These are phyloP conservation scores for Lepidostoma basale DNA, from an alignment of 1,140 invertebrate genomes.

Conservation along the genomic window DNA sequence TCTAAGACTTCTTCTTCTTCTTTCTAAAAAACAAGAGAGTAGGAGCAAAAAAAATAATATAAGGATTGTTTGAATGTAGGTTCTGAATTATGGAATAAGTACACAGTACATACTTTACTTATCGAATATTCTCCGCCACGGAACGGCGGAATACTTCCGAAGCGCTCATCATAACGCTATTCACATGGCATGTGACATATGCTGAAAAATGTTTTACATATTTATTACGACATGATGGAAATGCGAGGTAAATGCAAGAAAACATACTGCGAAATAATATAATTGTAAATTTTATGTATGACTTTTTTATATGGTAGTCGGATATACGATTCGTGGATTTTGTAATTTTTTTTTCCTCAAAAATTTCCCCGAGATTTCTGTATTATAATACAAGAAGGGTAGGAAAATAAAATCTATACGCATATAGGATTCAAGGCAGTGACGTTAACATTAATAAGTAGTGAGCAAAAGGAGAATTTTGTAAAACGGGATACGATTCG, in stretches of 20 bases:
- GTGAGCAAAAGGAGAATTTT: not conserved
- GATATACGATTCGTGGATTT: no score
- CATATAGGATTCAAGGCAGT: not conserved
- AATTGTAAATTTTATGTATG: constrained; percentile 22
- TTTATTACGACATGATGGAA: constrained; percentile 10
- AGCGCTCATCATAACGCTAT: not conserved
- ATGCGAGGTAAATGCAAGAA: constrained; percentile 3
- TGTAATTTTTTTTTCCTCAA: not conserved
- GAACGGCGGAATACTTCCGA: no score
- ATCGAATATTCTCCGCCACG: no score
- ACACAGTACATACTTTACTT: no score
- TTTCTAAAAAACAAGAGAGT: no score
- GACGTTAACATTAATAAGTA: not conserved
- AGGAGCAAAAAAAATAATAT: no score
- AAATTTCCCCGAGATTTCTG: no score
- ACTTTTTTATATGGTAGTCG: not conserved
- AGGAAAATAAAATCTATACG: not conserved
- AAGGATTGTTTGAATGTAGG: no score
- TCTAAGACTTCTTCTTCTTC: no score
- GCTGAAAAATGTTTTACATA: constrained; percentile 7
- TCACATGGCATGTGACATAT: not conserved
- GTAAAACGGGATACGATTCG: no score
- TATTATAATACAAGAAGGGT: no score
- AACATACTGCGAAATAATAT: not conserved
- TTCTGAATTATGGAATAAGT: no score